A percentile compares a stretch with the other conserved stretches of the same genome.
Conservation (phyloP, 2,797 vertebrate species). For the Fratercula arctica region DNA sequence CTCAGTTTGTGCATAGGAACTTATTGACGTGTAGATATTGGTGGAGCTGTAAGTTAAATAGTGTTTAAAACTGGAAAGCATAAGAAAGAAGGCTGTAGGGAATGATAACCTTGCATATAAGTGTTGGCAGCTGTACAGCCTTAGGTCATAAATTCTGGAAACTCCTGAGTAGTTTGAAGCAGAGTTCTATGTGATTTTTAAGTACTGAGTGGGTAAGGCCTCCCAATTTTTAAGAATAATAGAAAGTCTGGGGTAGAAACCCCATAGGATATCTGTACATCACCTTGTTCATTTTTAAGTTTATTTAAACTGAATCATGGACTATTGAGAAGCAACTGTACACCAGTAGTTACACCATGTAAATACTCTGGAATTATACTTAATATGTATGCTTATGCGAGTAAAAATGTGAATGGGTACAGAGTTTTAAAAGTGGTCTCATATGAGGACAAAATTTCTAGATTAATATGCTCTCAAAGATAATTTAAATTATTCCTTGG, state of each 20-base stretch:
- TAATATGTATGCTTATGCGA: not conserved
- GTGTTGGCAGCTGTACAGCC: not conserved
- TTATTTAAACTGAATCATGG: not conserved
- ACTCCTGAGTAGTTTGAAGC: not conserved
- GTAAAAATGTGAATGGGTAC: not conserved
- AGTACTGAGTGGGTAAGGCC: fast-evolving
- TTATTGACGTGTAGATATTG: not conserved
- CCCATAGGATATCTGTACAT: not conserved
- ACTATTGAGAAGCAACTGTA: not conserved
- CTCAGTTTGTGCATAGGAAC: not conserved
- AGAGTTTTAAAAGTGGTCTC: not conserved
- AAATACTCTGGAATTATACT: not conserved
- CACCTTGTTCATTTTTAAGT: not conserved
- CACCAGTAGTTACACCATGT: not conserved
- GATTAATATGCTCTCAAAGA: not conserved
- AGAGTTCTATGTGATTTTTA: not conserved
- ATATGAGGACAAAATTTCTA: not conserved
- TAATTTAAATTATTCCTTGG: not conserved
- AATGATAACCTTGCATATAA: not conserved
- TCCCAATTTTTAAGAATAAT: not conserved
- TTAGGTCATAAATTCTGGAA: not conserved
- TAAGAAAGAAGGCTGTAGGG: not conserved
- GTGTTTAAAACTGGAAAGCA: not conserved
- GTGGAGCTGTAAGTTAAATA: not conserved
- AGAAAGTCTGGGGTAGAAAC: not conserved